Conservation (phyloP, 2,797 vertebrate genomes). For the Naso thynnoides region DNA sequence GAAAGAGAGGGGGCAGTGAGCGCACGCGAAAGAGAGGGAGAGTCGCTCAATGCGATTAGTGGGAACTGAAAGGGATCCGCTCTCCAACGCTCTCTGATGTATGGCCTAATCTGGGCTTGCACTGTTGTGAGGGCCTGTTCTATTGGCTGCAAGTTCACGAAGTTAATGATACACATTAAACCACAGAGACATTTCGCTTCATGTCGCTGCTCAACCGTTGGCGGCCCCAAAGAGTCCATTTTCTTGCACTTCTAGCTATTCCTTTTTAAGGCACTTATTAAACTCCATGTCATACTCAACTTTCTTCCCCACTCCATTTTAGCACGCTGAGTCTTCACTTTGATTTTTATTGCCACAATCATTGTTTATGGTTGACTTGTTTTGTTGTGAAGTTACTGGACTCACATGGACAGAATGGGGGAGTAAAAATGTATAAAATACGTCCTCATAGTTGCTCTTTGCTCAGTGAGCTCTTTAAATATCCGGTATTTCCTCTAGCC, state of each 20-base stretch:
- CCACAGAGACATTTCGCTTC: conserved; percentile 39
- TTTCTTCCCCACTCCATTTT: conserved; percentile 1
- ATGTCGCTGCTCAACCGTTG: conserved; percentile 34
- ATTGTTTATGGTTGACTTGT: conserved; percentile 17
- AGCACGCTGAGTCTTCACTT: conserved; percentile 5
- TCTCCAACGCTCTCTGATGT: conserved; percentile 75
- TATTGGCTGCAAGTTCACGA: conserved; percentile 60
- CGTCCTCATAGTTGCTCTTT: conserved; percentile 29
- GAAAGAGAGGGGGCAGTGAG: conserved; percentile 59
- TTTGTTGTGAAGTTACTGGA: conserved; percentile 20
- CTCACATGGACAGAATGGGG: conserved; percentile 8
- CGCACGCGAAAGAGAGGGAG: conserved; percentile 52
- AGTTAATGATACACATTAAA: conserved; percentile 72
- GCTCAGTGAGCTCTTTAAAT: conserved; percentile 71
- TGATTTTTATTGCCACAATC: conserved; percentile 14
- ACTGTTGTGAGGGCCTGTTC: conserved; percentile 51
- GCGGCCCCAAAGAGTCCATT: conserved; percentile 32
- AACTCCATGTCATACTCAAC: conserved; percentile 2
- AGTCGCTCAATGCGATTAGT: conserved; percentile 78
- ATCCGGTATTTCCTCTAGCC: conserved; percentile 64
- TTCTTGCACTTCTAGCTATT: conserved; percentile 31
- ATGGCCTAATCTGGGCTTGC: conserved; percentile 72
- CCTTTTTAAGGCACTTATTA: conserved; percentile 33
- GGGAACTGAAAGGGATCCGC: conserved; percentile 73
- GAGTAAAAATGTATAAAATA: conserved; percentile 16